Conservation (phyloP, 2,888 invertebrate genomes). For the Vanessa cardui region DNA sequence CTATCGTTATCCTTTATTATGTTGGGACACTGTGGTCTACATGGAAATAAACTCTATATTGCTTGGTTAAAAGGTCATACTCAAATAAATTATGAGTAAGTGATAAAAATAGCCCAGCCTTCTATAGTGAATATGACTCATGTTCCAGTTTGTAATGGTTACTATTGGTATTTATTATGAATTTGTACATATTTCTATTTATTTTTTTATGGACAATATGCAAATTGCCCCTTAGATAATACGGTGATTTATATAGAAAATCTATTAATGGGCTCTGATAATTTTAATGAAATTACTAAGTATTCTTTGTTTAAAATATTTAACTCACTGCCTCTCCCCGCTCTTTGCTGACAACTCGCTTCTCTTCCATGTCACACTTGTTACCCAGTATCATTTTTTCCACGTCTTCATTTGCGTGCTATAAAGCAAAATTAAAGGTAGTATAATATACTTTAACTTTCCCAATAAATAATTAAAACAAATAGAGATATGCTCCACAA, state of each 20-base stretch:
- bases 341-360: constrained; percentile 95
- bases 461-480: neutral
- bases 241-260: too few relatives aligned
- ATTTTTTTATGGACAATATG: too few relatives aligned
- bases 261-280: too few relatives aligned
- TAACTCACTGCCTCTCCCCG: constrained; percentile 94
- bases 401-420: constrained; percentile 99
- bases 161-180: constrained; percentile 11
- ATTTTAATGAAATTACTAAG: neutral
- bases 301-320: neutral
- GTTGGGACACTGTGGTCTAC: constrained; percentile 4
- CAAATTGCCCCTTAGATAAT: too few relatives aligned
- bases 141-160: neutral
- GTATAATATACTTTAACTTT: neutral
- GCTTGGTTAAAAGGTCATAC: constrained; percentile 1
- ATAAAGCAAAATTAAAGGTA: constrained; percentile 46
- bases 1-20: too few relatives aligned
- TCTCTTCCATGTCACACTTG: constrained; percentile 99
- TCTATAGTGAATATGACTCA: constrained; percentile 23
- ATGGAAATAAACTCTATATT: constrained; percentile 11
- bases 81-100: neutral
- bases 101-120: constrained; percentile 18
- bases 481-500: constrained; percentile 36
- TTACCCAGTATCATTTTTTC: constrained; percentile 99
- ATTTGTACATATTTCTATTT: neutral